Evolutionary conservation across 1,140 invertebrate species (phyloP).

Genomic region (Eupristina koningsbergeri): DNA sequence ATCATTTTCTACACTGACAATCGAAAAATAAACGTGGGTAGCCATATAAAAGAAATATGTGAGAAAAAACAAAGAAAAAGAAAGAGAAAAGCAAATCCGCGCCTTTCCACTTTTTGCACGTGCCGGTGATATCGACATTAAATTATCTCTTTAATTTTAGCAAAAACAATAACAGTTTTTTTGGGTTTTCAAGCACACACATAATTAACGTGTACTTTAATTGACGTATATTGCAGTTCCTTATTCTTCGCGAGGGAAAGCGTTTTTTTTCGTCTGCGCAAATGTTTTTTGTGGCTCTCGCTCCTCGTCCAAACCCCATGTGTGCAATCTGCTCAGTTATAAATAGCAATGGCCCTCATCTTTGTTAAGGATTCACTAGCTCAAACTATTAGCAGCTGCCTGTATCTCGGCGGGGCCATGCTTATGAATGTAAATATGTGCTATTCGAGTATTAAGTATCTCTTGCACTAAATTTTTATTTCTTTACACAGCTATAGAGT

Average conservation of each 20-base stretch:
- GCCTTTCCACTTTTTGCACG: not conserved
- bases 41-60: too few relatives aligned
- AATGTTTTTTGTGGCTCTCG: not conserved
- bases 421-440: not conserved
- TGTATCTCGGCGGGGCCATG: not conserved
- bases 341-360: not conserved
- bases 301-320: not conserved
- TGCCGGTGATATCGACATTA: too few relatives aligned
- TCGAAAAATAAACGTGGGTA: too few relatives aligned
- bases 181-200: not conserved
- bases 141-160: not conserved
- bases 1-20: too few relatives aligned
- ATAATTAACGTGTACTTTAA: not conserved
- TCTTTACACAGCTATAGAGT: not conserved
- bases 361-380: not conserved
- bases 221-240: not conserved
- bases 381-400: not conserved
- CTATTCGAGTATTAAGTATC: not conserved
- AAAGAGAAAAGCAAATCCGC: too few relatives aligned
- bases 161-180: not conserved
- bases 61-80: too few relatives aligned
- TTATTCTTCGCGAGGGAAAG: not conserved
- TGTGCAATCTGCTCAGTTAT: not conserved
- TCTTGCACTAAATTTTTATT: not conserved
- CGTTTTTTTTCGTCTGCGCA: not conserved